These are phyloP conservation scores for Condylostylus longicornis DNA, from an alignment of 1,140 invertebrate genomes.

Conservation along the genomic window DNA sequence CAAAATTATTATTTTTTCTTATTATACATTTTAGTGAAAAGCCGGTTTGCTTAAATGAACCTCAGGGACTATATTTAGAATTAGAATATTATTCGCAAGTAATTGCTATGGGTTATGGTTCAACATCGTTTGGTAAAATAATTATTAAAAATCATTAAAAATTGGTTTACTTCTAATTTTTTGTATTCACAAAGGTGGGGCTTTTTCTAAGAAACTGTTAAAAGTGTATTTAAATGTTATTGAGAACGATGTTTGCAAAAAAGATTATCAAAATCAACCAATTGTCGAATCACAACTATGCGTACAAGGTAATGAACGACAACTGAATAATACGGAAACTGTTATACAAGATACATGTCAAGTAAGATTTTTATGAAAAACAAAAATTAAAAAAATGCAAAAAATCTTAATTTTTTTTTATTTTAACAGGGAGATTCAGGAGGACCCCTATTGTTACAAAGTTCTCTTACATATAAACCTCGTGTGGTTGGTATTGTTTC, in stretches of 20 bases:
- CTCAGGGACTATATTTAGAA: background rate
- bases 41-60: slow-evolving; percentile 11
- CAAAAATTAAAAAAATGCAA: too few relatives aligned
- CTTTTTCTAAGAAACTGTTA: slow-evolving; percentile 17
- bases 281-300: too few relatives aligned
- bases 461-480: slow-evolving; percentile 1
- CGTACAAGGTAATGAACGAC: slow-evolving; percentile 2
- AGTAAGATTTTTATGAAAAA: slow-evolving; percentile 18
- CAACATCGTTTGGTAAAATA: slow-evolving; percentile 15
- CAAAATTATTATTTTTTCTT: too few relatives aligned
- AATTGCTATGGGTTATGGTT: slow-evolving; percentile 23
- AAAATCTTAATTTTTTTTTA: too few relatives aligned
- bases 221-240: slow-evolving; percentile 16
- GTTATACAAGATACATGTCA: slow-evolving; percentile 44
- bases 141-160: too few relatives aligned
- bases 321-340: slow-evolving; percentile 25
- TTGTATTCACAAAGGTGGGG: slow-evolving; percentile 9
- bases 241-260: slow-evolving; percentile 12
- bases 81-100: slow-evolving; percentile 11
- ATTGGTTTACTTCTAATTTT: background rate
- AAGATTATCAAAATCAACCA: slow-evolving; percentile 14
- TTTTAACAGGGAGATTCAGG: slow-evolving; percentile 57
- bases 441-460: slow-evolving; percentile 22
- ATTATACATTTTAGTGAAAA: too few relatives aligned
- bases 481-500: slow-evolving; percentile 53